These are phyloP conservation scores for Dendroctonus ponderosae DNA, from an alignment of 1,140 invertebrate species.

Conservation along the genomic window DNA sequence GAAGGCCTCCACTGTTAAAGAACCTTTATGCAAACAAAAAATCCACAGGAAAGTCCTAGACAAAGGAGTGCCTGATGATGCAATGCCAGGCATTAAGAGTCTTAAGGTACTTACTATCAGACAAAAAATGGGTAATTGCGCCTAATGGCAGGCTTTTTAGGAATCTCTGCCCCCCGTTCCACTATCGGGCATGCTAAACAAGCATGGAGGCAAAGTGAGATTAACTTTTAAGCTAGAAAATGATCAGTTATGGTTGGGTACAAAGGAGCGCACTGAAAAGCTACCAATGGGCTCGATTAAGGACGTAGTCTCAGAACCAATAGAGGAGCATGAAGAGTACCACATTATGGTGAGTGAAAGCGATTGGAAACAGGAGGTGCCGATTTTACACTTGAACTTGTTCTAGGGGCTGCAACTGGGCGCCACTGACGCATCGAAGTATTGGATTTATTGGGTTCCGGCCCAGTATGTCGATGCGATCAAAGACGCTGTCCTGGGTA, in stretches of 20 bases:
- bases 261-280: conserved; percentile 92
- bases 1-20: conserved; percentile 66
- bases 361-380: too few species aligned
- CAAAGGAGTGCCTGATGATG: conserved; percentile 89
- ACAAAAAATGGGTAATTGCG: too few species aligned
- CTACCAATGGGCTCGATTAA: conserved; percentile 89
- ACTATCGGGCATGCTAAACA: conserved; percentile 88
- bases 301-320: conserved; percentile 77
- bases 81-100: conserved; percentile 82
- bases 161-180: conserved; percentile 81
- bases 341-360: conserved; percentile 78
- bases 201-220: conserved; percentile 87
- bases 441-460: conserved; percentile 95
- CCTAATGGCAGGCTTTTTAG: conserved; percentile 51
- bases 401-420: conserved; percentile 77
- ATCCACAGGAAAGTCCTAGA: conserved; percentile 85
- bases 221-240: conserved; percentile 90
- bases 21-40: conserved; percentile 82
- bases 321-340: conserved; percentile 89
- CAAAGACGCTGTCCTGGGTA: conserved; percentile 86
- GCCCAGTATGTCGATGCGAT: conserved; percentile 89
- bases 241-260: conserved; percentile 91
- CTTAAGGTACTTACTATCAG: conserved; percentile 59
- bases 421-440: conserved; percentile 83
- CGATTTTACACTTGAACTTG: conserved; percentile 1